Evolutionary conservation across 2,113 vertebrate species (phyloP).

Genomic region (Oenanthe oenanthe): DNA sequence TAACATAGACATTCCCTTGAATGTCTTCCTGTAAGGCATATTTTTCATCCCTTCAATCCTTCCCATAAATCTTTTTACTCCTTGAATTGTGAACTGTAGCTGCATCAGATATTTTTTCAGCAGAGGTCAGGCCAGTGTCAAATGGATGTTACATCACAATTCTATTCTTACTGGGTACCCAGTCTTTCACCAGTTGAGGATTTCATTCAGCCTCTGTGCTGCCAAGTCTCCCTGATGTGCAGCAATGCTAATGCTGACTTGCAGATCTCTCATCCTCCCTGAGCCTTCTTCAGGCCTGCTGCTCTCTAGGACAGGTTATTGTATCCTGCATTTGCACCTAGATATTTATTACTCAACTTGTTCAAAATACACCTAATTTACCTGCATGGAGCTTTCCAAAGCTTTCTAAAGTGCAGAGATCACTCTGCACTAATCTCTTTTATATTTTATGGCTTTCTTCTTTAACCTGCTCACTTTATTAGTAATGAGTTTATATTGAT

Average conservation of each 20-base stretch:
- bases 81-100: background rate
- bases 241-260: background rate
- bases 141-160: background rate
- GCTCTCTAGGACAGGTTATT: background rate
- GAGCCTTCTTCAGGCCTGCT: background rate
- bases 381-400: background rate
- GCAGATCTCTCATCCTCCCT: background rate
- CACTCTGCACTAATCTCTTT: background rate
- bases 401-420: background rate
- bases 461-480: background rate
- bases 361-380: background rate
- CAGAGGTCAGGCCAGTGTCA: background rate
- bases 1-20: background rate
- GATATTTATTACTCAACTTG: background rate
- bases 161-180: background rate
- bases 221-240: fast-evolving
- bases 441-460: background rate
- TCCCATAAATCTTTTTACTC: background rate
- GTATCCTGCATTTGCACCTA: background rate
- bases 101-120: background rate
- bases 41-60: background rate
- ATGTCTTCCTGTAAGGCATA: background rate
- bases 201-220: background rate
- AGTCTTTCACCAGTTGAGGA: background rate
- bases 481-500: background rate